Base-by-base conservation (phyloP, 2,113 vertebrate species). In the Zingel zingel region DNA sequence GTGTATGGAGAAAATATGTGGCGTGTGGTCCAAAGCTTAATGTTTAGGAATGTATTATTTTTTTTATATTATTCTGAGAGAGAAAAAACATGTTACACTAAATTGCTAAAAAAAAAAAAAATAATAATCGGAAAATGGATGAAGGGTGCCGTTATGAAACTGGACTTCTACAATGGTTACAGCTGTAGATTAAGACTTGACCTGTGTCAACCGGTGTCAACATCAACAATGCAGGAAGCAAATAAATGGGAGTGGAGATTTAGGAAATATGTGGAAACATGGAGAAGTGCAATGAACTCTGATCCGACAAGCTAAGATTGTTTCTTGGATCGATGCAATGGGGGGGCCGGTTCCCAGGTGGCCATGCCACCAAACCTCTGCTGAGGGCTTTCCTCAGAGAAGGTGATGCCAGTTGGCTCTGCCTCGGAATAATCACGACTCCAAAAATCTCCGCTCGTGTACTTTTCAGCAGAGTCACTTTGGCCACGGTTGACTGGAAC, bases 401-500 rank as follows among this genome's bases (percentile, higher is more conserved):
- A 25, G 69, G 51, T 11, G 61, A 73, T 12, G 73, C 61, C 19
- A 6, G 74, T 66, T 16, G 1, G 16, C 73, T 47, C 64, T 27
- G 75, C 21, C 65, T 90, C 50, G 45, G 8, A 85, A 47, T 76
- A 27, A 68, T 66, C 64, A 47, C 43, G 50, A 59, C 64, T 53
- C 65, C 45, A 45, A 66, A 73, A 63, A 63, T 56, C 30, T 33
- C 71, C 39, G 43, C 69, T 74, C 53, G 69, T 71, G 64, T 74
- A 81, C 76, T 85, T 81, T 90, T 83, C 74, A 74, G 86, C 76
- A 59, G 66, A 75, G 81, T 72, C 65, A 11, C 85, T 72, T 70
- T 68, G 62, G 48, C 23, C 53, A 27, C 43, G 57, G 71, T 84
- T 21, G 78, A 66, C 73, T 79, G 81, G 74, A 86, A 66, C 74